Base-by-base conservation (phyloP, 2,113 vertebrate species). In the Carettochelys insculpta region DNA sequence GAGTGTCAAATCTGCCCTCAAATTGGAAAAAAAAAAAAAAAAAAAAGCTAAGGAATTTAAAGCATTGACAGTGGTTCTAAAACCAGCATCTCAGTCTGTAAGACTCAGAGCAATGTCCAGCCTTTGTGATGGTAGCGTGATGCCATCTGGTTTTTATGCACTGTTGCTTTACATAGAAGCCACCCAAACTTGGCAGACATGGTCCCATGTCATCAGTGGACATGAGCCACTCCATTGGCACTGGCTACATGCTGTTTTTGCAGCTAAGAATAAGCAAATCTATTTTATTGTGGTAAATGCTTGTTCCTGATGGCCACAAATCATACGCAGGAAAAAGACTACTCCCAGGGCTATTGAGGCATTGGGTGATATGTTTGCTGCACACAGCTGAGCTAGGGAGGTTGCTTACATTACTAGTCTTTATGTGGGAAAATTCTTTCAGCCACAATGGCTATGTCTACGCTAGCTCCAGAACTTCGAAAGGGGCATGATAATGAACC, bases 401-500 rank as follows among this genome's bases (percentile, higher is more conserved):
- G 52, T 96, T 96, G 96, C 96, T 96, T 97, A 97, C 86, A 83
- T 95, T 96, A 95, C 75, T 93, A 92, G 92, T 95, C 94, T 92
- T 88, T 95, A 89, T 92, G 92, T 86, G 89, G 92, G 92, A 95
- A 17, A 20, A 82, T 84, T 87, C 71, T 71, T 95, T 92, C 88
- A 89, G 90, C 94, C 87, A 56, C 94, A 97, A n/a, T n/a, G n/a
- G n/a, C n/a, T n/a, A n/a, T n/a, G n/a, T n/a, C n/a, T n/a, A n/a
- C n/a, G n/a, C n/a, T n/a, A n/a, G n/a, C n/a, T n/a, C n/a, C n/a
- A n/a, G n/a, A n/a, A n/a, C n/a, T n/a, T n/a, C n/a, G n/a, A n/a
- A n/a, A n/a, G n/a, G n/a, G n/a, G n/a, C n/a, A n/a, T n/a, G n/a
- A n/a, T n/a, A n/a, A n/a, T n/a, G n/a, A n/a, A n/a, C n/a, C n/a